These are phyloP conservation scores for Sphaerophoria taeniata DNA, from an alignment of 2,888 invertebrate genomes.

Conservation along the genomic window DNA sequence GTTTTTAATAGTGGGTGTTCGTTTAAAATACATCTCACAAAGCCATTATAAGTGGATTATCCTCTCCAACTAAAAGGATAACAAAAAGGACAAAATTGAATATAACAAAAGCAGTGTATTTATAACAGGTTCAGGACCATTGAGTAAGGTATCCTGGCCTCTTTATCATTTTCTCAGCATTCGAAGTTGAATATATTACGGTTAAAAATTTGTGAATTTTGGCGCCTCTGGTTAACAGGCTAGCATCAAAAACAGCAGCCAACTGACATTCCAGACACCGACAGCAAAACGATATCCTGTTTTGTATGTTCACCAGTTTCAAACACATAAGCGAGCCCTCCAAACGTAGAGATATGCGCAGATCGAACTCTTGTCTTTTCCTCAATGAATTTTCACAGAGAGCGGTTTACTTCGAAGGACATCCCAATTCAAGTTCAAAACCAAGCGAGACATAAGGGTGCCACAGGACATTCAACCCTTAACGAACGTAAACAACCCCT, in stretches of 20 bases:
- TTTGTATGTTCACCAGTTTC: constrained; percentile 11
- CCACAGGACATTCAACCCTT: constrained; percentile 27
- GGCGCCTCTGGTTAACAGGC: constrained; percentile 75
- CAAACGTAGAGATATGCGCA: constrained; percentile 54
- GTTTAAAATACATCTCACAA: constrained; percentile 47
- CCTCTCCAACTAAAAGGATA: constrained; percentile 51
- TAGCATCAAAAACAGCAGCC: constrained; percentile 23
- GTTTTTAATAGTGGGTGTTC: constrained; percentile 61
- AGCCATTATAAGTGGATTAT: constrained; percentile 57
- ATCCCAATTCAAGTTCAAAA: not conserved
- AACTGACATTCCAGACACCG: constrained; percentile 16
- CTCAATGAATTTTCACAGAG: constrained; percentile 12
- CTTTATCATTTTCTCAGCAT: not conserved
- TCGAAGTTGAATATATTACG: constrained; percentile 22
- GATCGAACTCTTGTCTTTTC: constrained; percentile 23
- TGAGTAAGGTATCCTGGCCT: not conserved
- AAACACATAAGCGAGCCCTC: not conserved
- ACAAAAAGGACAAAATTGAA: constrained; percentile 16
- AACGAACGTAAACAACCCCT: not conserved
- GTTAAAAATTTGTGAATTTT: constrained; percentile 75
- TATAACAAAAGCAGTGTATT: not conserved
- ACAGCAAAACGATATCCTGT: constrained; percentile 27
- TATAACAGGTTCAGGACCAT: not conserved
- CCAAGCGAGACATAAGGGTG: not conserved
- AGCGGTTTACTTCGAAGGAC: constrained; percentile 2